Conservation (phyloP, 2,888 invertebrate species). For the Apotomis turbidana region DNA sequence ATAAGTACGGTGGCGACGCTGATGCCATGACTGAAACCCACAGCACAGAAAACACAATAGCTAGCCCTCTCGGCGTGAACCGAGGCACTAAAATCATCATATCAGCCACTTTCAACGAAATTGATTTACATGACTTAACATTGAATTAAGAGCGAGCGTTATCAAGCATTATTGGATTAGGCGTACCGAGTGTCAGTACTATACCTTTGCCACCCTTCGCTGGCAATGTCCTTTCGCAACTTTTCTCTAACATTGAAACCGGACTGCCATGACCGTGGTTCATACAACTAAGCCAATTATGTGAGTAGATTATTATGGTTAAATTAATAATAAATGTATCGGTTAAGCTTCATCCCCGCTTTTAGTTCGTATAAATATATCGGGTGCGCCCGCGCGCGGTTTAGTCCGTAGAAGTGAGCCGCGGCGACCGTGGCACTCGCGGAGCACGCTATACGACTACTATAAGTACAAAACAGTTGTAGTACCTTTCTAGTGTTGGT, state of each 20-base stretch:
- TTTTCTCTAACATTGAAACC: background rate
- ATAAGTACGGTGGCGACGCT: too few species aligned
- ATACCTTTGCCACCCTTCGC: too few species aligned
- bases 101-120: too few species aligned
- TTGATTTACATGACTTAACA: too few species aligned
- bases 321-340: conserved; percentile 27
- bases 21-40: too few species aligned
- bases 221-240: background rate
- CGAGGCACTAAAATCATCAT: too few species aligned
- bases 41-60: too few species aligned
- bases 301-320: background rate
- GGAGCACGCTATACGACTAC: conserved; percentile 15
- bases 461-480: conserved; percentile 1
- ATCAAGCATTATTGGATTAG: too few species aligned
- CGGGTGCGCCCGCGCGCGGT: conserved; percentile 40
- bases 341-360: conserved; percentile 43
- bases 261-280: conserved; percentile 1
- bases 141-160: too few species aligned
- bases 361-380: conserved; percentile 44
- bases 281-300: background rate
- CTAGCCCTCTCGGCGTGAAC: too few species aligned
- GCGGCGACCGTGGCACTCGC: conserved; percentile 33
- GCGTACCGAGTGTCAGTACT: too few species aligned
- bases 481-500: conserved; percentile 19
- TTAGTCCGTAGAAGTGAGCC: conserved; percentile 42